Evolutionary conservation across 2,888 invertebrate genomes (phyloP).

Genomic region (Caenorhabditis sinica): DNA sequence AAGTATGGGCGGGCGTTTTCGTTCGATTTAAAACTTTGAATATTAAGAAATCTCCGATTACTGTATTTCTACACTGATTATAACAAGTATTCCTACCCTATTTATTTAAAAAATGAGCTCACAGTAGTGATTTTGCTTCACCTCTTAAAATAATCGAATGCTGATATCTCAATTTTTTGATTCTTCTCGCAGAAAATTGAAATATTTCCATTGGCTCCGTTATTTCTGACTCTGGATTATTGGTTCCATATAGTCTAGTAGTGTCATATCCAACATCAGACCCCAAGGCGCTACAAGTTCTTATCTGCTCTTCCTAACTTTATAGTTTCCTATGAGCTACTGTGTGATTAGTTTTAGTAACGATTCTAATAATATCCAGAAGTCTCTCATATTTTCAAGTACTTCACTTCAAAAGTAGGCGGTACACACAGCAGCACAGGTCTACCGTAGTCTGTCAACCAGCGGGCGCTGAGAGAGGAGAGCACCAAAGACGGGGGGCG

Average conservation of each 20-base stretch:
- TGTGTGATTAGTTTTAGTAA: background rate
- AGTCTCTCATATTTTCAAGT: background rate
- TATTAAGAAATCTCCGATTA: no score
- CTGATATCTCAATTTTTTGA: no score
- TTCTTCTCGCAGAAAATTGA: background rate
- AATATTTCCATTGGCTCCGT: background rate
- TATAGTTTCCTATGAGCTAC: background rate
- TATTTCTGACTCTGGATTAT: background rate
- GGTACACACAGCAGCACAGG: slow-evolving; percentile 56
- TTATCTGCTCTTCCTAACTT: slow-evolving; percentile 23
- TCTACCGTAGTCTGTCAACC: slow-evolving; percentile 65
- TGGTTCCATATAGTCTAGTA: slow-evolving; percentile 29
- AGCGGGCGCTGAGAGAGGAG: slow-evolving; percentile 44
- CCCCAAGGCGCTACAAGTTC: slow-evolving; percentile 32
- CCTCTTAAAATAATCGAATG: no score
- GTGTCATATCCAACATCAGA: slow-evolving; percentile 20
- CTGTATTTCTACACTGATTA: no score
- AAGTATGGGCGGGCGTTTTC: background rate
- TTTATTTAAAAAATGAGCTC: no score
- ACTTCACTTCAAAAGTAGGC: slow-evolving; percentile 45
- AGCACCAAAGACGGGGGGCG: slow-evolving; percentile 50
- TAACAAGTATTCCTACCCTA: no score
- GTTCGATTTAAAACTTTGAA: no score
- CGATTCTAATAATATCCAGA: background rate
- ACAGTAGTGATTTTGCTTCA: no score